A percentile compares a stretch with the other conserved stretches of the same genome.
These are phyloP conservation scores for Molossus molossus DNA, from an alignment of 2,797 vertebrate species.

Conservation along the genomic window DNA sequence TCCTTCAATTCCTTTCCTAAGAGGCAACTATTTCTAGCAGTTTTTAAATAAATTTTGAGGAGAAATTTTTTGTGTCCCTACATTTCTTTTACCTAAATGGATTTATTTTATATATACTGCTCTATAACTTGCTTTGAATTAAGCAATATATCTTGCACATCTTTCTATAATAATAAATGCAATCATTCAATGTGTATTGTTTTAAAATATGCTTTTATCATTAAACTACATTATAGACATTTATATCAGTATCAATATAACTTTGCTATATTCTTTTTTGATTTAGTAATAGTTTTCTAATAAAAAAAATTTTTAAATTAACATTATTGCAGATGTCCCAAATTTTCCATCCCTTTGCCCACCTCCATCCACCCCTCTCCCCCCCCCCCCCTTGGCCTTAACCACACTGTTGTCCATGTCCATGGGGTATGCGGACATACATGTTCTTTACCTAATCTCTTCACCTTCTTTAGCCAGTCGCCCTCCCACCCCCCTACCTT, in stretches of 20 bases:
- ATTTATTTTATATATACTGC: neutral
- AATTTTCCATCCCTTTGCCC: too few species aligned
- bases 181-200: neutral
- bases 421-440: too few species aligned
- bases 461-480: too few species aligned
- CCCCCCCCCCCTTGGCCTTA: too few species aligned
- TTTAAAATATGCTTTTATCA: conserved; percentile 18
- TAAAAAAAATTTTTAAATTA: too few species aligned
- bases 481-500: too few species aligned
- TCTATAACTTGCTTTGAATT: neutral
- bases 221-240: neutral
- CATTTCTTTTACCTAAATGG: conserved; percentile 58
- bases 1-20: neutral
- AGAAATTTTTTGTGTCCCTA: neutral
- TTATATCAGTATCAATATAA: neutral
- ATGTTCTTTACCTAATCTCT: too few species aligned
- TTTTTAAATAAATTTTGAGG: neutral
- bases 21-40: neutral
- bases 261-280: neutral
- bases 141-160: neutral
- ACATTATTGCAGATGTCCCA: too few species aligned
- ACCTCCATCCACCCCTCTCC: too few species aligned
- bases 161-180: conserved; percentile 20
- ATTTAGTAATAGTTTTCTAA: too few species aligned
- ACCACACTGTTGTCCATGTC: too few species aligned